A percentile compares a stretch with the other conserved stretches of the same genome.
Conservation (phyloP, 2,888 invertebrate genomes). For the Amblyteles armatorius region DNA sequence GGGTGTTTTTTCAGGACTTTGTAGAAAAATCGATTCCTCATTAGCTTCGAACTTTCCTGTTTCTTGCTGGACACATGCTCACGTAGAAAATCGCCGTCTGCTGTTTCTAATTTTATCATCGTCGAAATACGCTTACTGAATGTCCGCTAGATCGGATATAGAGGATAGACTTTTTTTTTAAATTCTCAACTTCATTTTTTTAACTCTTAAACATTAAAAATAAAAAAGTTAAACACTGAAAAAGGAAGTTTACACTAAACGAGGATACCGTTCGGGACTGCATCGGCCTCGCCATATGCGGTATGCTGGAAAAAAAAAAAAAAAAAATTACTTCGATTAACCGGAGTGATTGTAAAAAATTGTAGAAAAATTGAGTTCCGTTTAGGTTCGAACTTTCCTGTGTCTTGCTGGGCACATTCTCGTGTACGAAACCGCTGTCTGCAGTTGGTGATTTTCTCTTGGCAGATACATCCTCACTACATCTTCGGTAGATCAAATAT, state of each 20-base stretch:
- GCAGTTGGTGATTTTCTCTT: too few species aligned
- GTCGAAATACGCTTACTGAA: too few species aligned
- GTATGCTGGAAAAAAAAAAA: not conserved
- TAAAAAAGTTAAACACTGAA: not conserved
- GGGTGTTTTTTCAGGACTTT: not conserved
- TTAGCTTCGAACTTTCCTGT: not conserved
- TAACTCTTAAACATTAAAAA: too few species aligned
- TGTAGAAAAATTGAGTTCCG: not conserved
- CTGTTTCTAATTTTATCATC: too few species aligned
- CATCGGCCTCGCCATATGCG: not conserved
- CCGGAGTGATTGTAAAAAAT: not conserved
- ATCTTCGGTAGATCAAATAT: too few species aligned
- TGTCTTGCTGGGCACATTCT: not conserved
- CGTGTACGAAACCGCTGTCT: too few species aligned
- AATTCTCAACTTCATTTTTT: not conserved
- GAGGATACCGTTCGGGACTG: conserved; percentile 42
- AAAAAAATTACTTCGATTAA: not conserved
- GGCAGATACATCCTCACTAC: too few species aligned
- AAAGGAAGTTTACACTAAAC: conserved; percentile 53
- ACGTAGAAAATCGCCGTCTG: too few species aligned
- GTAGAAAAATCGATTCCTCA: not conserved
- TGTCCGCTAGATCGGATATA: too few species aligned
- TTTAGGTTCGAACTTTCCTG: not conserved
- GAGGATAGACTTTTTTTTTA: not conserved
- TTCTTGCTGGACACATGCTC: not conserved